Base-by-base conservation (phyloP, 2,113 vertebrate species). In the Delphinapterus leucas region DNA sequence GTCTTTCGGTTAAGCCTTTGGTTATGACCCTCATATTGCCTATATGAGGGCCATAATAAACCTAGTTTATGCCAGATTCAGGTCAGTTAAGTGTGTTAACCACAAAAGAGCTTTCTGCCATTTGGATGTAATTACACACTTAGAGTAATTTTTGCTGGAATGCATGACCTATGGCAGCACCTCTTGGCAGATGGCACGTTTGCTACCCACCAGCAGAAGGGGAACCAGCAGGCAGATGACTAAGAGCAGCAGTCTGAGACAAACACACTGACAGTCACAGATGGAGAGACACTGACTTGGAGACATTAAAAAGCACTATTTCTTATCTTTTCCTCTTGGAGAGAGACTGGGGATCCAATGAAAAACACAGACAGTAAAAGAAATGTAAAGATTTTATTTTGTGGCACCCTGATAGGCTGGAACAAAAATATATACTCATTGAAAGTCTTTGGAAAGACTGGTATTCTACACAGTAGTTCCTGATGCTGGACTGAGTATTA, bases 121-220 rank as follows among this genome's bases (percentile, higher is more conserved):
- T 41, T 79, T 63, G 55, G 77, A 70, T 12, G 26, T 61, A 65
- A 91, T 21, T 68, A 84, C 60, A 79, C 53, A 71, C 60, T 95
- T 61, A 38, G 49, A 91, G 68, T 83, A 67, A 82, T 88, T 74
- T 94, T 73, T 68, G 67, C 88, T 68, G 61, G 65, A 95, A 74
- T 70, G 90, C 83, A 31, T 97, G 98, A 98, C 96, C 98, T 95
- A 67, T 4, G 10, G 77, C 67, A 96, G 79, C 53, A 97, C 47
- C 80, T 96, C 94, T 88, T 93, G 90, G 97, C 98, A 98, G 96
- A 81, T 73, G 95, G 94, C 74, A 77, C 63, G 91, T 96, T 79
- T 98, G 96, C 96, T 96, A 85, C 96, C 96, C 97, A 97, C 97
- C 90, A 97, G 95, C 98, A 98, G 98, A 98, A 98, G 98, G 98